Conservation (phyloP, 2,113 vertebrate species). For the Aythya baeri region DNA sequence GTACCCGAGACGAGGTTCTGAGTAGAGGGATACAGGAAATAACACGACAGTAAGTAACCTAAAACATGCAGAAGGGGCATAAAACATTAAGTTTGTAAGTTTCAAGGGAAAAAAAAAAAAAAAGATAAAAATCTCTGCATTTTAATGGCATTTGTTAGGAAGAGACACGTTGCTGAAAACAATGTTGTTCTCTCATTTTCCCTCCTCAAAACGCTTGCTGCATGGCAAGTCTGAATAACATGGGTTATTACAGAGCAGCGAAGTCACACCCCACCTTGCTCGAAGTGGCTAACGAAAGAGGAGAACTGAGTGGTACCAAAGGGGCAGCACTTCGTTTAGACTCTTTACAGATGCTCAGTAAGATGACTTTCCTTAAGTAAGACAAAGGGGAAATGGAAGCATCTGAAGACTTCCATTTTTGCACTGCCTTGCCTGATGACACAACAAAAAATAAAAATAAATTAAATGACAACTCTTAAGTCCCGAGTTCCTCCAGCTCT, state of each 20-base stretch:
- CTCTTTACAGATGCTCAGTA: background rate
- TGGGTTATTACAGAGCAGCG: background rate
- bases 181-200: background rate
- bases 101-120: background rate
- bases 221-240: background rate
- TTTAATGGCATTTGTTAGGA: background rate
- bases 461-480: background rate
- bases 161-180: background rate
- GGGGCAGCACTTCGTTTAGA: rapidly evolving
- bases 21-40: background rate
- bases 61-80: background rate
- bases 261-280: background rate
- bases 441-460: background rate
- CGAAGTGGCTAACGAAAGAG: background rate
- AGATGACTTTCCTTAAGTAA: background rate
- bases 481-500: background rate
- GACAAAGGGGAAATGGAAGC: background rate
- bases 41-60: background rate
- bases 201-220: background rate
- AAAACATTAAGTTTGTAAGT: background rate
- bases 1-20: background rate
- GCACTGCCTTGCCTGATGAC: background rate
- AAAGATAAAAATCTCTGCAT: background rate
- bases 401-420: background rate
- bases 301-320: background rate